Evolutionary conservation across 2,113 vertebrate species (phyloP).

Genomic region (Brachionichthys hirsutus): DNA sequence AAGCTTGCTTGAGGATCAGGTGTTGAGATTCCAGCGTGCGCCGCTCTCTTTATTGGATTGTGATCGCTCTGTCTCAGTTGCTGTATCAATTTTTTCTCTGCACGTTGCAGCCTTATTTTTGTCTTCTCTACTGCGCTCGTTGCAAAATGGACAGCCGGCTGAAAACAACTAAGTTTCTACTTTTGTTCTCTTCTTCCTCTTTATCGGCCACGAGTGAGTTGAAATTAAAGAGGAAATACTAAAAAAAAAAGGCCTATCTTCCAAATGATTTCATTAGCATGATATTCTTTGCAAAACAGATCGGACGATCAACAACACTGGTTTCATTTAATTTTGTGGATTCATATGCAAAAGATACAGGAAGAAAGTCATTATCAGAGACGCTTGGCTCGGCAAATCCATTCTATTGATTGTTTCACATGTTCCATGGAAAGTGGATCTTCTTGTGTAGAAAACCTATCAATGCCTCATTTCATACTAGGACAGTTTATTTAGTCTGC

Average conservation of each 20-base stretch:
- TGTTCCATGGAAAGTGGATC: no score
- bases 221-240: neutral
- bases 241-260: neutral
- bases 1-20: constrained; percentile 48
- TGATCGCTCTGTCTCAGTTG: constrained; percentile 21
- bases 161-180: constrained; percentile 8
- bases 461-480: no score
- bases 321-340: no score
- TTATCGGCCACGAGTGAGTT: neutral
- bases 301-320: no score
- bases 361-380: no score
- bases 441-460: no score
- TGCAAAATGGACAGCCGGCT: constrained; percentile 18
- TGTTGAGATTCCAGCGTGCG: constrained; percentile 46
- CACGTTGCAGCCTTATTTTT: constrained; percentile 13
- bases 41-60: constrained; percentile 32
- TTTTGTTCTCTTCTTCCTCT: constrained; percentile 1
- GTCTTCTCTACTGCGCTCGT: constrained; percentile 1
- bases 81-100: constrained; percentile 25
- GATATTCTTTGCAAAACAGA: no score
- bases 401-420: no score
- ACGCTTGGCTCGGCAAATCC: no score
- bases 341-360: no score
- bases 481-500: no score
- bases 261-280: no score